Percentiles rank a stretch among this genome's conserved stretches.
These are phyloP conservation scores for Orchestia grillus DNA, from an alignment of 1,140 invertebrate genomes.

Conservation along the genomic window DNA sequence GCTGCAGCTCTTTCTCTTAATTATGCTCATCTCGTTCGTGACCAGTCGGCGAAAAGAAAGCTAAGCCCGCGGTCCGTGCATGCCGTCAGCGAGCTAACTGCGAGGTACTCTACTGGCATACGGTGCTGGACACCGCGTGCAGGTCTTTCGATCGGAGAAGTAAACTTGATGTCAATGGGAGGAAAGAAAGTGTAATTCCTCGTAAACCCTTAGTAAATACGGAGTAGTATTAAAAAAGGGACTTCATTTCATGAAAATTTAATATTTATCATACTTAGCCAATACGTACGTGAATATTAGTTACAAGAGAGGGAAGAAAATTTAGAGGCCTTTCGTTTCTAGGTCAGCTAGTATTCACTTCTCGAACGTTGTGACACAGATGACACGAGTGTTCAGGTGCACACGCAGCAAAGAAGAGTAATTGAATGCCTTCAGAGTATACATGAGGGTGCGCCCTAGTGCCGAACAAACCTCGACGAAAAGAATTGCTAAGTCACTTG, in stretches of 20 bases:
- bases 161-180: neutral
- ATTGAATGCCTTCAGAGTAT: neutral
- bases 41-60: conserved; percentile 44
- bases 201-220: neutral
- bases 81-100: neutral
- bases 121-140: neutral
- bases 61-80: neutral
- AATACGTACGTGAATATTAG: neutral
- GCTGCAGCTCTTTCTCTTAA: conserved; percentile 41
- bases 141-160: neutral
- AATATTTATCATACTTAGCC: neutral
- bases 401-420: neutral
- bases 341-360: neutral
- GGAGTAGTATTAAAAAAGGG: neutral
- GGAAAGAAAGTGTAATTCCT: neutral
- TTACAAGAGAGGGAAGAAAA: neutral
- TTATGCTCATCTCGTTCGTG: conserved; percentile 23
- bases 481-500: conserved; percentile 45
- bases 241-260: neutral
- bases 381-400: neutral
- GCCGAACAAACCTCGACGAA: neutral
- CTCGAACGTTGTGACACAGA: neutral
- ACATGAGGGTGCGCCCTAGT: neutral
- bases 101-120: neutral
- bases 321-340: neutral